Conservation (phyloP, 2,888 invertebrate genomes). For the Metalampra italica region DNA sequence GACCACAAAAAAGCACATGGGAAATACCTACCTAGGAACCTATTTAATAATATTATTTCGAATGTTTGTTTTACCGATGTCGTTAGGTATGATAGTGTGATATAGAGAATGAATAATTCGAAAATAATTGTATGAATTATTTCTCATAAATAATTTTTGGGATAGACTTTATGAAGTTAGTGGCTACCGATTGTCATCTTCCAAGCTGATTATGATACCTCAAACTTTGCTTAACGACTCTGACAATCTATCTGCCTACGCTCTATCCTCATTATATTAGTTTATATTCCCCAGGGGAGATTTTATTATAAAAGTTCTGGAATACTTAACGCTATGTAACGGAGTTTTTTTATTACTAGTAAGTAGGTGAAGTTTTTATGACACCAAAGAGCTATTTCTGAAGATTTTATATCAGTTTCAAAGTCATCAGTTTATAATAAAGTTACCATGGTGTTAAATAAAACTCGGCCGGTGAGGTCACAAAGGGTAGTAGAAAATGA, state of each 20-base stretch:
- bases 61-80: no score
- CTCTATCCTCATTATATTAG: constrained; percentile 13
- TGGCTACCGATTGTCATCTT: background rate
- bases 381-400: constrained; percentile 50
- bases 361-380: constrained; percentile 63
- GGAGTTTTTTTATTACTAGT: constrained; percentile 54
- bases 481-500: background rate
- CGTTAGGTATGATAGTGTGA: background rate
- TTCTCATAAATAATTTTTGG: no score
- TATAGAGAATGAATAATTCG: no score
- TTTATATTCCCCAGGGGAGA: constrained; percentile 28
- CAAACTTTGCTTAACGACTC: no score
- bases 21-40: no score
- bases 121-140: no score
- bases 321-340: constrained; percentile 60
- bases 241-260: background rate
- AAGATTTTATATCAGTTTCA: constrained; percentile 59
- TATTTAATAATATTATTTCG: no score
- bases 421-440: constrained; percentile 49
- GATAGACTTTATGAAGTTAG: background rate
- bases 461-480: constrained; percentile 14
- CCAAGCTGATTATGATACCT: background rate
- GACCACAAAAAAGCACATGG: no score
- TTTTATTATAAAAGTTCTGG: constrained; percentile 59
- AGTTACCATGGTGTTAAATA: constrained; percentile 28